Base-by-base conservation (phyloP, 2,888 invertebrate species). In the Bombylius major region DNA sequence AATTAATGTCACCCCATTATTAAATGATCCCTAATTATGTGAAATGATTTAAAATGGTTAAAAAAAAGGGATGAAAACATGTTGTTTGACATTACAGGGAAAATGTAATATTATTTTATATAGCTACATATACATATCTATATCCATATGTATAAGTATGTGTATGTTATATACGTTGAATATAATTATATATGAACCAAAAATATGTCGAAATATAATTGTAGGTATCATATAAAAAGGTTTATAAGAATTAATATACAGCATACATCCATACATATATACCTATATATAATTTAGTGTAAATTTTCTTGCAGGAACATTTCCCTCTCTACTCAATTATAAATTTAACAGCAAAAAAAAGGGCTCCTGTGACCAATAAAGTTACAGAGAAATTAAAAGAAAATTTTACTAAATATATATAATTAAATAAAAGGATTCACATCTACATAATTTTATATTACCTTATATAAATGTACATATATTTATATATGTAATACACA, bases 1-100 rank as follows among this genome's bases (percentile, higher is more conserved):
- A 71, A 73, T 73, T 73, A 73, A 73, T 72, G 71, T 72, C 72
- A 72, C 72, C 72, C 72, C 69, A 72, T 72, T 72, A 70, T 69
- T 69, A 71, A 72, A 70, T 70, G 70, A 72, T 69, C 69, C 72
- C 71, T 73, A 73, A 73, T 73, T 73, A 72, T 71, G 69, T 69
- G 69, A 70, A 71, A 71, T 69, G 69, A 70, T 70, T 70, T 69
- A 66, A 68, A 66, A 66, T 57, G 59, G 57, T 58, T 58, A 61
- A 62, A 63, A 62, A 53, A 23, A 23, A 23, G 23, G 23, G n/a
- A 45, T 5, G 14, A 14, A 45, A 45, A 14, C 14, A 42, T 42
- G 11, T 42, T 42, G 11, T 42, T 11, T 36, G 5, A 36, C 5
- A 36, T 36, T 36, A 36, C 8, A 8, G 11, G 1, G 8, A 11